Base-by-base conservation (phyloP, 2,797 vertebrate species). In the Furcifer pardalis region DNA sequence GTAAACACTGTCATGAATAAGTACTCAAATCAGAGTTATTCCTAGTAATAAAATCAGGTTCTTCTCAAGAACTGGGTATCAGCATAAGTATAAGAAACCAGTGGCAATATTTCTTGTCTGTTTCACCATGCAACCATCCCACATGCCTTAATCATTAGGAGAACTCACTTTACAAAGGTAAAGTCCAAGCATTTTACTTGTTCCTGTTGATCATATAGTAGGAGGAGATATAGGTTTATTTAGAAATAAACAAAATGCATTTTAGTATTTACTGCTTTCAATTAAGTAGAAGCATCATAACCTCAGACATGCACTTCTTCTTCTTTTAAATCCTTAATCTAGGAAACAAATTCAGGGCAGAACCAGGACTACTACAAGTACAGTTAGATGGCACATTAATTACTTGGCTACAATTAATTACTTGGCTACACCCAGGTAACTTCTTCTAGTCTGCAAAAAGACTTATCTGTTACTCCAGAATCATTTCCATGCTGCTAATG, bases 1-100 rank as follows among this genome's bases (percentile, higher is more conserved):
- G 73, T 60, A 79, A 42, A 6, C 89, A 69, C 81, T 90, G 81
- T 66, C 83, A 42, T 81, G 27, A 89, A 84, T 72, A 76, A 91
- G 44, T 79, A 72, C 77, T n/a, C 83, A 80, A 37, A 78, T 62
- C 60, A 77, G 23, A 84, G 81, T 71, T 2, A 37, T 65, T 86
- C 46, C 63, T 72, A 69, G 72, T 88, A 85, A 79, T 59, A 68
- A 68, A 89, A 65, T 17, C 85, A 86, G 27, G 49, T 71, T 86
- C 77, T 79, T 82, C 65, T 81, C 87, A 17, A 42, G 63, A 87
- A 59, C 80, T 23, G 12, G 62, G 42, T 52, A 6, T 81, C 19
- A 79, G 0, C 25, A n/a, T 60, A 44, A 74, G n/a, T 49, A 72
- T 27, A 66, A 3, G 12, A 81, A 81, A 19, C 32, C 40, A 77